Percentiles rank a stretch among this genome's conserved stretches.
Conservation (phyloP, 2,888 invertebrate species). For the Thalpophila matura region DNA sequence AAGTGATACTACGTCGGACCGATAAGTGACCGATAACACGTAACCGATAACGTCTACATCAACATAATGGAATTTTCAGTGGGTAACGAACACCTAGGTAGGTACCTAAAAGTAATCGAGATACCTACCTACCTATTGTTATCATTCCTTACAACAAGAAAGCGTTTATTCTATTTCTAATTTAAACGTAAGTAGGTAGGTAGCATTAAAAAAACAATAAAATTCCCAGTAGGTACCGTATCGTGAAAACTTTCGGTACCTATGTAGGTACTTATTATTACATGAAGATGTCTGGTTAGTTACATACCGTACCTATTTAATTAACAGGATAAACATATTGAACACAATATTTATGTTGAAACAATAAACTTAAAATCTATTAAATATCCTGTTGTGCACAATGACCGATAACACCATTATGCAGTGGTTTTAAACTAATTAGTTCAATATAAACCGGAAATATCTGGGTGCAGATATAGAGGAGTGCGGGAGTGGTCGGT, state of each 20-base stretch:
- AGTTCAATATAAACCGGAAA: slow-evolving; percentile 76
- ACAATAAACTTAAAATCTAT: slow-evolving; percentile 14
- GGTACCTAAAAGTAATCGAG: slow-evolving; percentile 50
- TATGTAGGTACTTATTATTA: slow-evolving; percentile 1
- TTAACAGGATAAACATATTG: slow-evolving; percentile 35
- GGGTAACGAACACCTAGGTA: slow-evolving; percentile 22
- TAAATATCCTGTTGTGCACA: slow-evolving; percentile 49
- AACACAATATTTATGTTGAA: slow-evolving; percentile 21
- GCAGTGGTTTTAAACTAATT: slow-evolving; percentile 30
- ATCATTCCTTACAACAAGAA: slow-evolving; percentile 47
- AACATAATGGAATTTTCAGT: slow-evolving; percentile 54
- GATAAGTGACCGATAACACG: slow-evolving; percentile 60
- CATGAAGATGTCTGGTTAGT: too few species aligned
- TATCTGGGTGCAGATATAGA: slow-evolving; percentile 72
- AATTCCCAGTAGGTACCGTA: slow-evolving; percentile 6
- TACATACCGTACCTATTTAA: too few species aligned
- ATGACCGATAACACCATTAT: slow-evolving; percentile 37
- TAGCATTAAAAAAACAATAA: slow-evolving; percentile 20
- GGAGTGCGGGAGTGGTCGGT: slow-evolving; percentile 58
- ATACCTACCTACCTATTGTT: slow-evolving; percentile 16
- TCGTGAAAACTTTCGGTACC: slow-evolving; percentile 4
- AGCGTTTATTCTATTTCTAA: slow-evolving; percentile 31
- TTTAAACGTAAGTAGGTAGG: slow-evolving; percentile 5
- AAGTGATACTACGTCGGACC: slow-evolving; percentile 46
- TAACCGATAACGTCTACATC: slow-evolving; percentile 46